Conservation (phyloP, 2,888 invertebrate genomes). For the Cephus nigrinus region DNA sequence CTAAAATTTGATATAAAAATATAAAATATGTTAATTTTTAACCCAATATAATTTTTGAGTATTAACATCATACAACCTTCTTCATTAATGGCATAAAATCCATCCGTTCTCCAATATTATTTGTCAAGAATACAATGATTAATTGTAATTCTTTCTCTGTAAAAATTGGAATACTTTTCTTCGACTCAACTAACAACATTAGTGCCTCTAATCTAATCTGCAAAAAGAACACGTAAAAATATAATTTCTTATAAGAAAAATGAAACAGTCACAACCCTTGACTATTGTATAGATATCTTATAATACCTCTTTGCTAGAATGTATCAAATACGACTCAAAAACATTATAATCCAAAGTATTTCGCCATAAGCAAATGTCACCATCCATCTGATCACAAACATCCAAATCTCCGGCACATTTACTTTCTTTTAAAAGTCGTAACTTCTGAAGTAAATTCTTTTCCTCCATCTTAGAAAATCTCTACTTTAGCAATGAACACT, state of each 20-base stretch:
- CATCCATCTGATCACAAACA: slow-evolving; percentile 30
- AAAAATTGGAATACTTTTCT: slow-evolving; percentile 78
- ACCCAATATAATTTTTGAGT: not conserved
- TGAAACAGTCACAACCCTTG: slow-evolving; percentile 23
- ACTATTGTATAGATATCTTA: not conserved
- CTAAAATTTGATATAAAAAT: not conserved
- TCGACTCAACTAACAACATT: slow-evolving; percentile 78
- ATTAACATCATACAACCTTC: slow-evolving; percentile 69
- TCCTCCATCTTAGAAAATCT: slow-evolving; percentile 14
- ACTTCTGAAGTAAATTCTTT: slow-evolving; percentile 25
- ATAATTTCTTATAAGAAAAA: slow-evolving; percentile 25
- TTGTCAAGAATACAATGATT: slow-evolving; percentile 72
- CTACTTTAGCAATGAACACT: not conserved
- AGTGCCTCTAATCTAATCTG: slow-evolving; percentile 78
- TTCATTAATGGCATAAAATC: slow-evolving; percentile 76
- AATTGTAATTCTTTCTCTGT: slow-evolving; percentile 73
- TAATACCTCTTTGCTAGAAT: slow-evolving; percentile 72
- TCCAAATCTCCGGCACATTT: slow-evolving; percentile 50
- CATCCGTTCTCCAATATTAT: slow-evolving; percentile 79
- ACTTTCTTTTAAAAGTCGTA: slow-evolving; percentile 29
- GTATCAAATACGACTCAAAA: slow-evolving; percentile 70
- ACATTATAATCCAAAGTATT: slow-evolving; percentile 68
- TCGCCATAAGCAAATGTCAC: slow-evolving; percentile 66
- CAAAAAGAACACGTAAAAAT: slow-evolving; percentile 37
- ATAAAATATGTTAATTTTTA: not conserved